Evolutionary conservation across 2,113 vertebrate species (phyloP), one percentile per base, ranked within the genome.

Genomic region (Nymphicus hollandicus): DNA sequence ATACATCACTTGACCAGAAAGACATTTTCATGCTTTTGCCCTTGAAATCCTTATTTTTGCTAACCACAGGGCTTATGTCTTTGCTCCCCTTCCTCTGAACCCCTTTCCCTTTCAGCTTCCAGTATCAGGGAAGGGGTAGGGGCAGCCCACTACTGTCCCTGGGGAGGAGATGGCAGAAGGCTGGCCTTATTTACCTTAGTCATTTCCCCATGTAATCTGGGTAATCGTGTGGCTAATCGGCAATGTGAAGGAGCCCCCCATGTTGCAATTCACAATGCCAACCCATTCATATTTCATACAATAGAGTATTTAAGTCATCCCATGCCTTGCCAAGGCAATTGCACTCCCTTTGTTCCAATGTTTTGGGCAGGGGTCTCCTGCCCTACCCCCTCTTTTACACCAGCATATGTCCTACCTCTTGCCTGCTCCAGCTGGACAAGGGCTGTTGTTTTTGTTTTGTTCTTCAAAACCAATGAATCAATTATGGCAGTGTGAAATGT

Each of bases 191-290:
- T 99, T 99, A 99, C 99, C 98, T 99, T 98, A 91, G 96, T 85
- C 96, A 96, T 96, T 98, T 98, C 98, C 98, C 98, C 97, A 72
- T 99, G 99, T 99, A 99, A 99, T 99, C 99, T 98, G 99, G 97
- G 99, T 99, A 99, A 99, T 99, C 98, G 98, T 99, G 99, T 99
- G 98, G 98, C 98, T 99, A 99, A 99, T 99, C 98, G 94, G 98
- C 96, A 97, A 98, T 93, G 94, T 96, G 23, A 92, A 97, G 97
- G 98, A 98, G 97, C 98, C 97, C 97, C 98, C 98, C 98, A 97
- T 91, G 89, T 98, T 49, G 97, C 22, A 95, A 96, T 88, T 95
- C 98, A 99, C 98, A 99, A 98, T 98, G 97, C 97, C 83, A 82
- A 85, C 97, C 99, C 98, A 99, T 99, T 99, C 99, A 99, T 98